Percentiles rank a stretch among this genome's conserved stretches.
Conservation (phyloP, 2,797 vertebrate species). For the Melanotaenia nigrans region DNA sequence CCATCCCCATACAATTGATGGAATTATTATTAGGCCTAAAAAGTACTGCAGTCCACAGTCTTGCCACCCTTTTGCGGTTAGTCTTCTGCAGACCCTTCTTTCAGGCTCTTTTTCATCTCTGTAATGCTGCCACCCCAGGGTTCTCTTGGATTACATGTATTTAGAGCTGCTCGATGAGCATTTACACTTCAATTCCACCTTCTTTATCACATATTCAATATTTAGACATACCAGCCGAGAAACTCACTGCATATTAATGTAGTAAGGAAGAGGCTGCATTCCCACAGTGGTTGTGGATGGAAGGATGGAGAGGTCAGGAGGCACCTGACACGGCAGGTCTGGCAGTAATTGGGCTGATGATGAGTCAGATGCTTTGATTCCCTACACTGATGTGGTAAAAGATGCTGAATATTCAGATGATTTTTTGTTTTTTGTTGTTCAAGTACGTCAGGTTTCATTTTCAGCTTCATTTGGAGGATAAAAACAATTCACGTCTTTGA, state of each 20-base stretch:
- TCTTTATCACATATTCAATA: constrained; percentile 23
- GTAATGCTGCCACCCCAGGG: constrained; percentile 32
- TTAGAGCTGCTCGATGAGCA: constrained; percentile 42
- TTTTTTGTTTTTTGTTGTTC: neutral
- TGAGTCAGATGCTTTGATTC: neutral
- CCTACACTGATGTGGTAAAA: neutral
- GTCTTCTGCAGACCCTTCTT: constrained; percentile 7
- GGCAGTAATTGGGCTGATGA: neutral
- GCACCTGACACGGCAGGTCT: neutral
- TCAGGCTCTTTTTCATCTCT: constrained; percentile 30
- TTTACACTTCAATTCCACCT: constrained; percentile 35
- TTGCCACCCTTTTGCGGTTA: neutral
- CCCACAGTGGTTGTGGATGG: neutral
- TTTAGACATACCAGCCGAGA: constrained; percentile 11
- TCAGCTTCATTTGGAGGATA: neutral
- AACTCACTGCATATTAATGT: neutral
- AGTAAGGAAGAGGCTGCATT: neutral
- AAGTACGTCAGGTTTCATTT: neutral
- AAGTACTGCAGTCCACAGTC: neutral
- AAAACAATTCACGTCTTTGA: neutral
- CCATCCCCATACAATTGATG: neutral
- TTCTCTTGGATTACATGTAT: constrained; percentile 55
- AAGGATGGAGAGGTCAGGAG: neutral
- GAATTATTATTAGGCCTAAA: neutral
- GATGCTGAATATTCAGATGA: neutral